Evolutionary conservation across 2,888 invertebrate genomes (phyloP).

Genomic region (Athalia cordata): DNA sequence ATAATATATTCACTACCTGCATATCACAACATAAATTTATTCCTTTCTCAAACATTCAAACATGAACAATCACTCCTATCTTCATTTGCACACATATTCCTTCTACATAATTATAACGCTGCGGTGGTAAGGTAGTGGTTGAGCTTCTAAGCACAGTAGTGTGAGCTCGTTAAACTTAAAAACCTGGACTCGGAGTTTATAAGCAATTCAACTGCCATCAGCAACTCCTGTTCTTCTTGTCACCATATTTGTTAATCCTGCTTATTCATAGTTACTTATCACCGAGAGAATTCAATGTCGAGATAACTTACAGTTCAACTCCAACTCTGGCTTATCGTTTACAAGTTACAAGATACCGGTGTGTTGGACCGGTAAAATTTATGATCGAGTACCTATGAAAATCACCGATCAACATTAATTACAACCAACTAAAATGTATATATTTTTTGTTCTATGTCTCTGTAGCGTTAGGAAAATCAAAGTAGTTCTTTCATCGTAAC

Average conservation of each 20-base stretch:
- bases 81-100: slow-evolving; percentile 58
- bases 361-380: background rate
- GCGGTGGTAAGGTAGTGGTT: slow-evolving; percentile 68
- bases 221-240: slow-evolving; percentile 15
- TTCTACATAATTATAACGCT: slow-evolving; percentile 70
- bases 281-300: slow-evolving; percentile 4
- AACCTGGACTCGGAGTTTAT: slow-evolving; percentile 16
- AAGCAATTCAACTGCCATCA: slow-evolving; percentile 28
- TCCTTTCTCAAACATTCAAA: slow-evolving; percentile 54
- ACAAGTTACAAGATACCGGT: background rate
- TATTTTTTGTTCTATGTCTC: background rate
- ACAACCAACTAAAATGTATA: background rate
- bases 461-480: slow-evolving; percentile 8
- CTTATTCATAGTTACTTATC: slow-evolving; percentile 3
- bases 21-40: slow-evolving; percentile 73
- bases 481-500: slow-evolving; percentile 21
- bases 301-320: slow-evolving; percentile 19
- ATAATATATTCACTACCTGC: slow-evolving; percentile 69
- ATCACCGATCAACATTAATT: slow-evolving; percentile 1
- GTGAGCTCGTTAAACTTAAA: slow-evolving; percentile 46
- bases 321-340: slow-evolving; percentile 30
- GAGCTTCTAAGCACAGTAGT: slow-evolving; percentile 69
- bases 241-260: slow-evolving; percentile 1
- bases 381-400: background rate
- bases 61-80: slow-evolving; percentile 49